A percentile compares a stretch with the other conserved stretches of the same genome.
These are phyloP conservation scores for Thymelicus acteon DNA, from an alignment of 2,888 invertebrate genomes.

Conservation along the genomic window DNA sequence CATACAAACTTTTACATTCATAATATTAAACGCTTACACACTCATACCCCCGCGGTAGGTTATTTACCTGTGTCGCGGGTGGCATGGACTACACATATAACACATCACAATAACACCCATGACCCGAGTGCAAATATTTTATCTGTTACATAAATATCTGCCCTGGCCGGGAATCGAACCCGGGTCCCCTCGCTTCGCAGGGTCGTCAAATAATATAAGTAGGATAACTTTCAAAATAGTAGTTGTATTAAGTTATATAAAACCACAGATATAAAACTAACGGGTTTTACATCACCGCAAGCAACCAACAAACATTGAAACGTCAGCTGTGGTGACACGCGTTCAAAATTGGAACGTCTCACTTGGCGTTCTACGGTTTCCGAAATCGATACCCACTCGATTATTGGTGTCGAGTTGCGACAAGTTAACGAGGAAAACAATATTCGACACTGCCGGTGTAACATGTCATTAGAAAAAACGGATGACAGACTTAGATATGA, in stretches of 20 bases:
- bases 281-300: conserved; percentile 15
- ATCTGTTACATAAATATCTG: too few relatives aligned
- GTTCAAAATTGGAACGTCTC: conserved; percentile 59
- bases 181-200: too few relatives aligned
- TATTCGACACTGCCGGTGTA: conserved; percentile 77
- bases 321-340: conserved; percentile 49
- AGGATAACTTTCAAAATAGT: not conserved
- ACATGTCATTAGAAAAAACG: conserved; percentile 59
- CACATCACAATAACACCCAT: too few relatives aligned
- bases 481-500: conserved; percentile 21
- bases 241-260: not conserved
- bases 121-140: too few relatives aligned
- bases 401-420: conserved; percentile 72
- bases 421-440: conserved; percentile 74
- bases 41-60: too few relatives aligned
- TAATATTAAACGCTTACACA: too few relatives aligned
- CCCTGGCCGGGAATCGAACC: too few relatives aligned
- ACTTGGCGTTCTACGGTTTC: conserved; percentile 71
- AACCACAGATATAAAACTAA: not conserved
- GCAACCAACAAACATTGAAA: conserved; percentile 28
- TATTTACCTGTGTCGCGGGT: too few relatives aligned
- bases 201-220: too few relatives aligned
- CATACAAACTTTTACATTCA: too few relatives aligned
- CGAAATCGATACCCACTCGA: conserved; percentile 69
- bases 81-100: too few relatives aligned